These are phyloP conservation scores for Kradibia gibbosae DNA, from an alignment of 1,140 invertebrate genomes.

Conservation along the genomic window DNA sequence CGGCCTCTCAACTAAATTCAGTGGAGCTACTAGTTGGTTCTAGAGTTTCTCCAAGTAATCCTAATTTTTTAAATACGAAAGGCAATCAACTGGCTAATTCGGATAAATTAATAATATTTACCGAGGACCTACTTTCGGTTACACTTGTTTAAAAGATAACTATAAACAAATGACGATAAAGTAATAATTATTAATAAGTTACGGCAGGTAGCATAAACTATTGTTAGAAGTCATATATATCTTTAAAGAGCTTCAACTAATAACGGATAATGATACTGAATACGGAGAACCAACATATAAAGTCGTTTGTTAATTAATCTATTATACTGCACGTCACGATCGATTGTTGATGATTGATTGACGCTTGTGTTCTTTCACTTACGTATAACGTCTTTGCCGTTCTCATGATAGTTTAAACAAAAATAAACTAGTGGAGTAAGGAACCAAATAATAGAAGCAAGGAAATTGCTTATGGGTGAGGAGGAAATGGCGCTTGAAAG, in stretches of 20 bases:
- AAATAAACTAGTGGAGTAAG: neutral
- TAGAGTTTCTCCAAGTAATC: conserved; percentile 61
- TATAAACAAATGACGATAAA: conserved; percentile 31
- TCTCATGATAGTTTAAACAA: conserved; percentile 37
- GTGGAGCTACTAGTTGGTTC: conserved; percentile 81
- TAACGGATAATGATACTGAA: neutral
- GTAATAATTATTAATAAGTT: conserved; percentile 43
- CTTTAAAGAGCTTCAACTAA: neutral
- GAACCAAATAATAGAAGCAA: neutral
- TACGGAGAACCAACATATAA: neutral
- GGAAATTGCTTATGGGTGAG: neutral
- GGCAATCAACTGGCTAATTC: neutral
- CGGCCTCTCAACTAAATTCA: conserved; percentile 85
- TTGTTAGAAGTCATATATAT: conserved; percentile 14
- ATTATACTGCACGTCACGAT: conserved; percentile 28
- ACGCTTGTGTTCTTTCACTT: conserved; percentile 46
- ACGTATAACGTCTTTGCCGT: conserved; percentile 40
- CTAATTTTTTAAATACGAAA: neutral
- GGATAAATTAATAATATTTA: neutral
- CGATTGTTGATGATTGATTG: conserved; percentile 44
- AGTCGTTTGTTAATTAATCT: conserved; percentile 21
- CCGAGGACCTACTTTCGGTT: conserved; percentile 34
- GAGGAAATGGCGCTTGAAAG: conserved; percentile 44
- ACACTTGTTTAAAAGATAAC: conserved; percentile 53
- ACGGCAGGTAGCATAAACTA: conserved; percentile 8